A percentile compares a stretch with the other conserved stretches of the same genome.
Conservation (phyloP, 2,113 vertebrate species). For the Tympanuchus pallidicinctus region DNA sequence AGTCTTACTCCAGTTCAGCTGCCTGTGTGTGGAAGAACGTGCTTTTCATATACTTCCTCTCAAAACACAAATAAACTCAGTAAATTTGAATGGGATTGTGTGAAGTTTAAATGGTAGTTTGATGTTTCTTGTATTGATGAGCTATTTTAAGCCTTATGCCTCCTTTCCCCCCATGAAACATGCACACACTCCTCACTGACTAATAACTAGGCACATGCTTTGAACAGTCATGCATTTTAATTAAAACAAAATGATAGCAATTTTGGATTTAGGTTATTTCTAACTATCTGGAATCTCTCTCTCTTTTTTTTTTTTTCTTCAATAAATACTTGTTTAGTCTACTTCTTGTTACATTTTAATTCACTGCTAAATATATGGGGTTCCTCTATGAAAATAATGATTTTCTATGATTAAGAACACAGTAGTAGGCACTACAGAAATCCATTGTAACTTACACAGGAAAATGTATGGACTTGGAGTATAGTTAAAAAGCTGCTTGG, state of each 20-base stretch:
- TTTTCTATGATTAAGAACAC: neutral
- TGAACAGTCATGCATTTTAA: conserved; percentile 19
- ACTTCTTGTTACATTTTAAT: neutral
- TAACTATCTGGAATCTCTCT: neutral
- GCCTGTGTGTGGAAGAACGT: neutral
- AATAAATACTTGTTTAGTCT: neutral
- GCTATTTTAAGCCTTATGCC: neutral
- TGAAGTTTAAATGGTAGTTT: neutral
- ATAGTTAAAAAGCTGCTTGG: neutral
- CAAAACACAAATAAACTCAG: neutral
- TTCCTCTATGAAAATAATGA: neutral
- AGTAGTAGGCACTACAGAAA: neutral
- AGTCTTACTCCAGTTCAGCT: conserved; percentile 4
- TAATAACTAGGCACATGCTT: neutral
- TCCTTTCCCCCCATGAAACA: no score
- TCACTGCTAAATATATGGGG: neutral
- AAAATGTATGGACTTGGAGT: neutral
- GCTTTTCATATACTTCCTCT: neutral
- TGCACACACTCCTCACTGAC: neutral
- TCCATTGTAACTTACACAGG: fast-evolving
- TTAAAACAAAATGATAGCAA: neutral
- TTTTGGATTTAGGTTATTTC: conserved; percentile 10
- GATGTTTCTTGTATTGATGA: neutral
- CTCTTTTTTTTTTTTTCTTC: neutral
- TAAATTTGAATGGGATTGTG: neutral